Evolutionary conservation across 2,888 invertebrate species (phyloP), one percentile per base, ranked within the genome.

Genomic region (Dexiosoma caninum): DNA sequence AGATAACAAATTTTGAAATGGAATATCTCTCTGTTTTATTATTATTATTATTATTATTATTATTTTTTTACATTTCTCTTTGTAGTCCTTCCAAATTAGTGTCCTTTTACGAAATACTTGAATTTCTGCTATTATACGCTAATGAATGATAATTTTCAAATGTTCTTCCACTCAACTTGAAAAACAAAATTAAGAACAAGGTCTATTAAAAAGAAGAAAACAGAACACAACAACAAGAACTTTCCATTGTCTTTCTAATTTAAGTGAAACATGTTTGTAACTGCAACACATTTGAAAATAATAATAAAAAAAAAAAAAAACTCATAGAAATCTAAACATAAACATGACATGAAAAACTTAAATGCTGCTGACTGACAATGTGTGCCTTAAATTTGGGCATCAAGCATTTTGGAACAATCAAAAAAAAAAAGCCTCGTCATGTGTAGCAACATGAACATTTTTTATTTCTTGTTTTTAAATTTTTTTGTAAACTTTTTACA

Each of bases 301-400:
- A n/a, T n/a, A n/a, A n/a, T n/a, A n/a, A n/a, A n/a, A n/a, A n/a
- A 19, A 19, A 44, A 32, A 37, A 35, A 46, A 5, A 27, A 27
- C 6, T 27, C 37, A 51, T 51, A 44, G 37, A 64, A 49, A 49
- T 59, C 46, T 46, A 16, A 40, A 59, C n/a, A 62, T 35, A 64
- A 78, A 78, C 57, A 42, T 78, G 42, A 57, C 77, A 64, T 71
- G 42, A 71, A 77, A 62, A 77, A 62, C 32, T 32, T 70, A 49
- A 66, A 72, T 53, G 64, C 53, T 66, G 42, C 42, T 59, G 37
- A 9, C 40, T 19, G 23, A 7, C 21, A 30, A 37, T 51, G 49
- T 12, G 6, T 32, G 23, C 6, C 23, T 23, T 46, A 59, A 35
- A 70, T 37, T 53, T 44, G 37, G 53, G 14, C 12, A 72, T 35